These are phyloP conservation scores for Basileuterus tristriatus DNA, from an alignment of 2,797 vertebrate species.

Conservation along the genomic window DNA sequence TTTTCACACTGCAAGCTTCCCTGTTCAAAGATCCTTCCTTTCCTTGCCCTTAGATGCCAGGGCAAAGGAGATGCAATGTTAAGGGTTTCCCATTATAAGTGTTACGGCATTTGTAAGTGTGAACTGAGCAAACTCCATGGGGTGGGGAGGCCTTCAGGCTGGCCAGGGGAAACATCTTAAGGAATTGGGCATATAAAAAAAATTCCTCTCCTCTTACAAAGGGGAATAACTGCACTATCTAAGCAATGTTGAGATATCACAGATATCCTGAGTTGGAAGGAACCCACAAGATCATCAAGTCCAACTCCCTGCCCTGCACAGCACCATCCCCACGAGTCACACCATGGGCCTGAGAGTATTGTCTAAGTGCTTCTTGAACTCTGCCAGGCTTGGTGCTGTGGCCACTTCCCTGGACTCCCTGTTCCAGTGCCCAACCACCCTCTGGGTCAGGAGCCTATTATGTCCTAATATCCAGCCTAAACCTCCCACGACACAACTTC, in stretches of 20 bases:
- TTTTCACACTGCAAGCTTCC: not conserved
- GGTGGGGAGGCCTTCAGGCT: not conserved
- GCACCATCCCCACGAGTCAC: not conserved
- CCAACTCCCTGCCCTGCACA: not conserved
- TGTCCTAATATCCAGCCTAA: not conserved
- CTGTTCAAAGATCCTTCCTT: not conserved
- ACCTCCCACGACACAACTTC: not conserved
- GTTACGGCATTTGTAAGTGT: rapidly evolving
- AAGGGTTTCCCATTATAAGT: not conserved
- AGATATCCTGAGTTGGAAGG: not conserved
- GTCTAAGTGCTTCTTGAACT: not conserved
- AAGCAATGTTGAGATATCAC: not conserved
- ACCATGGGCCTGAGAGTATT: not conserved
- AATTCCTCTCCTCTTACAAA: not conserved
- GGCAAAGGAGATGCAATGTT: not conserved
- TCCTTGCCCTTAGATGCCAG: not conserved
- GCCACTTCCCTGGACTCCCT: not conserved
- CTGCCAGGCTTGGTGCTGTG: not conserved
- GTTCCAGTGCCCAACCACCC: not conserved
- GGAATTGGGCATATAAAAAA: not conserved
- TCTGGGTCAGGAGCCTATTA: not conserved
- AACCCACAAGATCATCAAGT: not conserved
- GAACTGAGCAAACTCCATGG: not conserved
- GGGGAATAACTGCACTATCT: not conserved
- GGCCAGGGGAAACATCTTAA: not conserved